A percentile compares a stretch with the other conserved stretches of the same genome.
Evolutionary conservation across 1,140 invertebrate species (phyloP).

Genomic region (Copidosoma floridanum): DNA sequence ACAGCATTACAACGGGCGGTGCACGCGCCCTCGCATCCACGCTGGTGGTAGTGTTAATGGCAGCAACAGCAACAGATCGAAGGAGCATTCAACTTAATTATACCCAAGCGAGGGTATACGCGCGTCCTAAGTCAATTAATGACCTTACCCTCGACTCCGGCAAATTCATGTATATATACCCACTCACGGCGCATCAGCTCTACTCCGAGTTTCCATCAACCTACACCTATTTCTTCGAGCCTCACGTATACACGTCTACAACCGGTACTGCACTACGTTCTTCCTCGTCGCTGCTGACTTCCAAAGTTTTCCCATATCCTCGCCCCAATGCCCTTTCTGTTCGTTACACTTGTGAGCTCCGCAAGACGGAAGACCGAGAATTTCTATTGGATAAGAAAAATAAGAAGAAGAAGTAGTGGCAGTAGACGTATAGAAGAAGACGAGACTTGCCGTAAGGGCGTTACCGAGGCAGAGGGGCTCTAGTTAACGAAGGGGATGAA

Average conservation of each 20-base stretch:
- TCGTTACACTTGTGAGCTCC: not conserved
- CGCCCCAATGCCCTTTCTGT: not conserved
- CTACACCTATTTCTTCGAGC: too few relatives aligned
- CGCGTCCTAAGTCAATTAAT: slow-evolving; percentile 17
- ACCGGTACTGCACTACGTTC: too few relatives aligned
- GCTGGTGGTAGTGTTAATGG: too few relatives aligned
- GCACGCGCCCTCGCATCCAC: too few relatives aligned
- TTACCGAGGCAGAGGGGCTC: not conserved
- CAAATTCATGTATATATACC: slow-evolving; percentile 4
- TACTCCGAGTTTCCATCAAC: too few relatives aligned
- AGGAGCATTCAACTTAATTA: not conserved
- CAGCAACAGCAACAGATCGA: not conserved
- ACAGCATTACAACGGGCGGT: too few relatives aligned
- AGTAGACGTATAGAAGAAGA: not conserved
- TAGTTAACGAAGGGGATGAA: slow-evolving; percentile 1
- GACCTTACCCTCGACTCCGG: not conserved
- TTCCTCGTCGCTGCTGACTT: not conserved
- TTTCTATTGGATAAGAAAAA: too few relatives aligned
- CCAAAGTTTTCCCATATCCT: not conserved
- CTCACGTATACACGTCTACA: too few relatives aligned
- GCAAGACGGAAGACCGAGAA: not conserved
- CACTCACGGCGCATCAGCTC: too few relatives aligned
- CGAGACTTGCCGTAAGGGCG: not conserved
- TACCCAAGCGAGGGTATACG: slow-evolving; percentile 4
- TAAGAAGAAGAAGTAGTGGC: not conserved